Evolutionary conservation across 2,113 vertebrate genomes (phyloP), one percentile per base, ranked within the genome.

Genomic region (Helogale parvula): DNA sequence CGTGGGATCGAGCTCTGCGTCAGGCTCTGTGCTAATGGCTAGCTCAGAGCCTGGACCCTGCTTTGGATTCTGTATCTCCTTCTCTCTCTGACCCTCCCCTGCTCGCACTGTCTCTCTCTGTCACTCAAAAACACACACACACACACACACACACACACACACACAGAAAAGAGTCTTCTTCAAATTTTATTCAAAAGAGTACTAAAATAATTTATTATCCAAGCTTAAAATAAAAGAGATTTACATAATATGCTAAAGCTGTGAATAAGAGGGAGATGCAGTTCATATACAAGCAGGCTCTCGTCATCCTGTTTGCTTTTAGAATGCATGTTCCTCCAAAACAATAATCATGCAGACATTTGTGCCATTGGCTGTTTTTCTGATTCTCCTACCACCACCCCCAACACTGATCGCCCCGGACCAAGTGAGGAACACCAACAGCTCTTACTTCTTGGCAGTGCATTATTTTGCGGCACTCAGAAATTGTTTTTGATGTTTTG

Each of bases 121-220:
- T 41, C 38, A 3, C 38, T 41, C n/a, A n/a, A n/a, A n/a, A n/a
- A n/a, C n/a, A n/a, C n/a, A n/a, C n/a, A n/a, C n/a, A n/a, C n/a
- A n/a, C n/a, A n/a, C n/a, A n/a, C n/a, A n/a, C n/a, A n/a, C n/a
- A n/a, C n/a, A n/a, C n/a, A n/a, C n/a, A n/a, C n/a, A n/a, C n/a
- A n/a, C n/a, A n/a, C n/a, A n/a, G n/a, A n/a, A n/a, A n/a, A n/a
- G n/a, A 52, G 9, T 57, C 38, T 86, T 83, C 60, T 77, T 96
- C 83, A 94, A 68, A 68, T 95, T 96, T 92, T 92, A 6, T 94
- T 95, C 63, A 95, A 96, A 93, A 79, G 25, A 77, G 35, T 95
- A 33, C n/a, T 90, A 87, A 97, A 95, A 60, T 84, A 76, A 84
- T 93, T 92, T 89, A 79, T 94, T 86, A 86, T 72, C 84, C 17